Evolutionary conservation across 2,797 vertebrate genomes (phyloP), one percentile per base, ranked within the genome.

Genomic region (Mergus octosetaceus): DNA sequence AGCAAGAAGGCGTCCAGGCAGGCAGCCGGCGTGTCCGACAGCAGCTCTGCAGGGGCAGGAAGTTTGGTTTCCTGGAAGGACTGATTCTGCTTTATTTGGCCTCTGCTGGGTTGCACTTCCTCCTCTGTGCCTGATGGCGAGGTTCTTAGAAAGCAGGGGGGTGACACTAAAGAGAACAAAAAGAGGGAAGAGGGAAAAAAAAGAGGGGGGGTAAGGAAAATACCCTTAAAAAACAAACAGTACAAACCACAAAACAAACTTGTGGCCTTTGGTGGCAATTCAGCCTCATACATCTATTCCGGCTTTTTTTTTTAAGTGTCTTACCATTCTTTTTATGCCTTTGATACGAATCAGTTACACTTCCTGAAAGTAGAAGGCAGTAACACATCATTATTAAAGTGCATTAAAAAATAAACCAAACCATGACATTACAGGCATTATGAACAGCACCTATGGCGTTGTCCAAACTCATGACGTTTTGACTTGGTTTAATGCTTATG

Each of bases 101-200:
- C 27, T 45, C 49, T 62, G 27, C 65, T 83, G 2, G 53, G 36
- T 91, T 93, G 92, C 75, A 75, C 58, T 93, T 89, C 90, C 77
- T 85, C 68, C 60, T 65, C 64, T 36, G 24, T 6, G 61, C 2
- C 71, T 24, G 28, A 28, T 1, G 15, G 22, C 38, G 69, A 78
- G 32, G 36, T 77, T 92, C 54, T 70, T 85, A 32, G 71, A 53
- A 14, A 86, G 36, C 41, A 62, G 28, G 34, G 22, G 39, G 12
- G 1, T 30, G 53, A 28, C 15, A 10, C 9, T 7, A 17, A 11
- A 53, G 34, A 47, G 28, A 74, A 70, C 19, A 11, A 24, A 62
- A 64, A 17, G 30, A 2, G 8, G 9, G 21, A 28, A 8, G 4
- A 77, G 56, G 27, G 12, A 43, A 30, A 43, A 65, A 64, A 41